A percentile compares a stretch with the other conserved stretches of the same genome.
Evolutionary conservation across 2,113 vertebrate species (phyloP).

Genomic region (Pollimyrus isidori): DNA sequence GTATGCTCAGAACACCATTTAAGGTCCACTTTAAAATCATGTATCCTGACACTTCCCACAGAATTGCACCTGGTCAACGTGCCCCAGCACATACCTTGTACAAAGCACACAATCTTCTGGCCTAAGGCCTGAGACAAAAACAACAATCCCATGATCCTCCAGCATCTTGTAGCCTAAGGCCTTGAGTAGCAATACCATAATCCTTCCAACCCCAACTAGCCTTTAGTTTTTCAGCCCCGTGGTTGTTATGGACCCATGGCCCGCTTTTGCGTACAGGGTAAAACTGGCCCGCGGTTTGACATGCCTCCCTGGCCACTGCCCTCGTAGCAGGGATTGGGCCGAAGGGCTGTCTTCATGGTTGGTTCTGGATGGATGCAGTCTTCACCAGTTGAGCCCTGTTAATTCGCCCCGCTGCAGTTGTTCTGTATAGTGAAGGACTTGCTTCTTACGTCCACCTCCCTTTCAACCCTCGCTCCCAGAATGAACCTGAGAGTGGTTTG

Average conservation of each 20-base stretch:
- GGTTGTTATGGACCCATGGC: background rate
- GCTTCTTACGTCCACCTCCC: background rate
- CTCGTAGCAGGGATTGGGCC: background rate
- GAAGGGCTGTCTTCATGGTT: background rate
- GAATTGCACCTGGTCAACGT: background rate
- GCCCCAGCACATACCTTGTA: background rate
- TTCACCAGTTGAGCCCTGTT: background rate
- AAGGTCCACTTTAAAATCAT: background rate
- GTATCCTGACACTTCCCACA: background rate
- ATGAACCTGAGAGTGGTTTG: background rate
- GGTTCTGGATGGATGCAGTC: background rate
- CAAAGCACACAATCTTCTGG: background rate
- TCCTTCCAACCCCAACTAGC: background rate
- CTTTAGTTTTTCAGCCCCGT: background rate
- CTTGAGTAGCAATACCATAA: background rate
- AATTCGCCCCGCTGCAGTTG: background rate
- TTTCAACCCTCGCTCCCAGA: background rate
- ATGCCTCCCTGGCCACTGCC: background rate
- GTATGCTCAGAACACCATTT: background rate
- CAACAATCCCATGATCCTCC: background rate
- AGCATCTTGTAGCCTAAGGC: background rate
- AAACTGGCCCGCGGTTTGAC: background rate
- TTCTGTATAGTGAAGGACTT: background rate
- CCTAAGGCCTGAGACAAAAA: background rate
- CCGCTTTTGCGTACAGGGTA: background rate